Evolutionary conservation across 2,113 vertebrate species (phyloP), one percentile per base, ranked within the genome.

Genomic region (Eptesicus fuscus): DNA sequence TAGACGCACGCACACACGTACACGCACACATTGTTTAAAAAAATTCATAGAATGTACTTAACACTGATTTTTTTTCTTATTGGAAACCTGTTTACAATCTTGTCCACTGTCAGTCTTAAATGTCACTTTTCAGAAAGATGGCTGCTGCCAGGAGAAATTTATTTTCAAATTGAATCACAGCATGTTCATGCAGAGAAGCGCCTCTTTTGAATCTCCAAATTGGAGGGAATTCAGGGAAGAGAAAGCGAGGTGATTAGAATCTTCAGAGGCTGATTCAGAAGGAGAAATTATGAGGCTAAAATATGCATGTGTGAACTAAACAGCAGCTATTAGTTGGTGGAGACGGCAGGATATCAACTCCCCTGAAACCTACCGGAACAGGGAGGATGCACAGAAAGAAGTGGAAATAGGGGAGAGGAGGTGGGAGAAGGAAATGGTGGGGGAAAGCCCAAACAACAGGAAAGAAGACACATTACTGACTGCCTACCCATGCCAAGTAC

Each of bases 131-230:
- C 92, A 96, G 95, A 96, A 96, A 96, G 95, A 96, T 74, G 95
- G 95, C 95, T 97, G 93, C 94, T 97, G 96, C 97, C 94, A 95
- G 96, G 88, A 97, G 95, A 95, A 95, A 96, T 97, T 90, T 96
- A 96, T 95, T 96, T 96, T 96, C 96, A 96, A 97, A 97, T 91
- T 93, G 96, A 97, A 96, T 97, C 97, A 95, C 97, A 97, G 96
- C 96, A 97, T 96, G 95, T 95, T 97, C 96, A 95, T 96, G 96
- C 91, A 96, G 95, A 97, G 96, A 96, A 95, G 96, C 90, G 91
- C 95, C 92, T 97, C 97, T 97, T 97, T 97, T 97, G 97, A 97
- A 97, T 96, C 90, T 97, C 93, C 95, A 97, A 97, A 97, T 97
- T 97, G 97, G 95, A 97, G 96, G 80, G 96, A 96, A 96, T 97